A percentile compares a stretch with the other conserved stretches of the same genome.
Conservation (phyloP, 2,888 invertebrate genomes). For the Limnephilus lunatus region DNA sequence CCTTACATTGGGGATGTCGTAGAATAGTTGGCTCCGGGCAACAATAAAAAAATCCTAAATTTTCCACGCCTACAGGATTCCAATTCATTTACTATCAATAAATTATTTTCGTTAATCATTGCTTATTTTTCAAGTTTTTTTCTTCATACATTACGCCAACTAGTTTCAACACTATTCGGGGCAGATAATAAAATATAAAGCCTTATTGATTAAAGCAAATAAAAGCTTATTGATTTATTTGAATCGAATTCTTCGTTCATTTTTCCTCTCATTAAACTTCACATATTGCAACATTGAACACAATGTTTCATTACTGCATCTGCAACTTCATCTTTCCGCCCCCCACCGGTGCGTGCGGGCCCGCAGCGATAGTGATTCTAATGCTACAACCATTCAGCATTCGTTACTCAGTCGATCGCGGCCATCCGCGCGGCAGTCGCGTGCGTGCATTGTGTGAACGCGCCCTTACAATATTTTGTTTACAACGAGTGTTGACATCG, state of each 20-base stretch:
- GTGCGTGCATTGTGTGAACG: conserved; percentile 28
- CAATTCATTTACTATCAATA: no score
- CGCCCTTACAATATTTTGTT: conserved; percentile 31
- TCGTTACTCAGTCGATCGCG: conserved; percentile 41
- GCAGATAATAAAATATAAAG: no score
- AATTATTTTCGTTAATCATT: no score
- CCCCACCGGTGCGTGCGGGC: conserved; percentile 40
- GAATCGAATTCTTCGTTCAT: no score
- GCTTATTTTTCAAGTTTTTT: no score
- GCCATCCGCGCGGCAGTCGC: conserved; percentile 42
- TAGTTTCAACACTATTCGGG: no score
- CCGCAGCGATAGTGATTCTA: conserved; percentile 29
- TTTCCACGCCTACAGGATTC: no score
- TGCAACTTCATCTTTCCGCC: conserved; percentile 24
- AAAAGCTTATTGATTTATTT: no score
- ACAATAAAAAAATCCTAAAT: no score
- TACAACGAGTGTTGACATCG: conserved; percentile 39
- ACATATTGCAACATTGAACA: neutral
- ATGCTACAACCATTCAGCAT: conserved; percentile 45
- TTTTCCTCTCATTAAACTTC: neutral
- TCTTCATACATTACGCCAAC: no score
- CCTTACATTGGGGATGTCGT: neutral
- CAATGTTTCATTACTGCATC: conserved; percentile 33
- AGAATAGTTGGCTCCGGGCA: no score
- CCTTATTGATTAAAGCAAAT: no score